phyloP scores from a whole-genome alignment of 2,113 vertebrate species.

The Gyps fulvus region DNA sequence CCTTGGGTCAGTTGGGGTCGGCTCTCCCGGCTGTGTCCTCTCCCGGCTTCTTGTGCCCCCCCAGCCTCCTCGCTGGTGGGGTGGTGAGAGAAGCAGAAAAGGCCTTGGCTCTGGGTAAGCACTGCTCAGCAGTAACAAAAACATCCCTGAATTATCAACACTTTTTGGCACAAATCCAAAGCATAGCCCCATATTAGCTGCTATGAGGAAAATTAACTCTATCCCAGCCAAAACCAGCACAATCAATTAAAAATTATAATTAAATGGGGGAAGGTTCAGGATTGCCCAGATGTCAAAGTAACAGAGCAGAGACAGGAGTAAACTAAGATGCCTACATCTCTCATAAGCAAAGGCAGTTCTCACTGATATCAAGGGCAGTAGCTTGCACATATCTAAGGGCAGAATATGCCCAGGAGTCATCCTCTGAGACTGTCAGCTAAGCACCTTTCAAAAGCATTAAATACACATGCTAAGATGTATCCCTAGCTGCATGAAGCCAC shows the following conservation, averaged over 20 bases:
- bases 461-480: neutral
- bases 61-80: no score
- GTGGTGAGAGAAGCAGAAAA: no score
- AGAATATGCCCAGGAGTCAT: neutral
- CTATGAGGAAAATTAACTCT: no score
- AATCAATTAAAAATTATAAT: neutral
- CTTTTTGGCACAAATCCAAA: no score
- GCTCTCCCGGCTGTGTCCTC: no score
- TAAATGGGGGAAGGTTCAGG: neutral
- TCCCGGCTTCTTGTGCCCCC: no score
- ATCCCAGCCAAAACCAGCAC: no score
- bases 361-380: neutral
- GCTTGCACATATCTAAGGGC: neutral
- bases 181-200: no score
- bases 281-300: neutral
- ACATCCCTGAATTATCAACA: no score
- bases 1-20: no score
- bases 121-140: no score
- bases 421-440: neutral
- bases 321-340: neutral
- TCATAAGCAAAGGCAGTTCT: neutral
- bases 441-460: constrained; percentile 18
- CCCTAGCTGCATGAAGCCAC: neutral
- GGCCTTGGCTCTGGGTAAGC: no score
- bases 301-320: neutral